Evolutionary conservation across 2,888 invertebrate genomes (phyloP).

Genomic region (Peribatodes rhomboidaria): DNA sequence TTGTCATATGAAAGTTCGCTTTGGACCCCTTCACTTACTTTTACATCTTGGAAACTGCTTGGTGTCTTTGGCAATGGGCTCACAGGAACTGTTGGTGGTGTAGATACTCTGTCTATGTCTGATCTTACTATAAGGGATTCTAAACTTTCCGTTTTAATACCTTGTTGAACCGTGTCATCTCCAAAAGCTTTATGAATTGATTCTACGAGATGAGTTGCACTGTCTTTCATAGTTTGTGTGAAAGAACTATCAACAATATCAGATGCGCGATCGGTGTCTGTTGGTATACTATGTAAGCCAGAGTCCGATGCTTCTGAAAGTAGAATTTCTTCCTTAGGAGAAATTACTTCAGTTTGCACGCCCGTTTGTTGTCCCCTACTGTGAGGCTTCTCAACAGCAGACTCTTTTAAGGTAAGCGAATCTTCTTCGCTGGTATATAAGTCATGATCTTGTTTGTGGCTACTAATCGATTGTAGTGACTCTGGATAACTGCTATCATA

Average conservation of each 20-base stretch:
- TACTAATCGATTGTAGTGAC: constrained; percentile 54
- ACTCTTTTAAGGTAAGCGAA: constrained; percentile 55
- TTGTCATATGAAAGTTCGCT: constrained; percentile 77
- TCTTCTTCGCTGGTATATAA: constrained; percentile 43
- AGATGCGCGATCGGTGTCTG: constrained; percentile 53
- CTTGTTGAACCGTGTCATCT: constrained; percentile 75
- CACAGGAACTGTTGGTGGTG: constrained; percentile 90
- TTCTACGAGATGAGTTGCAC: constrained; percentile 65
- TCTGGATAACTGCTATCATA: constrained; percentile 49
- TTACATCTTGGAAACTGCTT: constrained; percentile 72
- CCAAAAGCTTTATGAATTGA: constrained; percentile 76
- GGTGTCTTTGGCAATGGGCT: constrained; percentile 86
- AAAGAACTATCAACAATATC: constrained; percentile 41
- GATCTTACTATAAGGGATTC: constrained; percentile 60
- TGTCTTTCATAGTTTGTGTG: constrained; percentile 56
- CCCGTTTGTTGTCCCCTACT: constrained; percentile 43
- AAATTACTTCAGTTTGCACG: constrained; percentile 46
- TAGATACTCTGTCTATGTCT: constrained; percentile 78
- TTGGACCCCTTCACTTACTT: constrained; percentile 74
- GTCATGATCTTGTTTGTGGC: constrained; percentile 48
- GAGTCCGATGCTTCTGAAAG: constrained; percentile 67
- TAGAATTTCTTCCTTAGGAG: constrained; percentile 61
- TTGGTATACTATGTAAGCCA: constrained; percentile 66
- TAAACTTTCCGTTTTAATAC: constrained; percentile 74
- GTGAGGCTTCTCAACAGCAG: constrained; percentile 39